Percentiles rank a stretch among this genome's conserved stretches.
Conservation (phyloP, 2,797 vertebrate species). For the Gymnoscopelus braueri region DNA sequence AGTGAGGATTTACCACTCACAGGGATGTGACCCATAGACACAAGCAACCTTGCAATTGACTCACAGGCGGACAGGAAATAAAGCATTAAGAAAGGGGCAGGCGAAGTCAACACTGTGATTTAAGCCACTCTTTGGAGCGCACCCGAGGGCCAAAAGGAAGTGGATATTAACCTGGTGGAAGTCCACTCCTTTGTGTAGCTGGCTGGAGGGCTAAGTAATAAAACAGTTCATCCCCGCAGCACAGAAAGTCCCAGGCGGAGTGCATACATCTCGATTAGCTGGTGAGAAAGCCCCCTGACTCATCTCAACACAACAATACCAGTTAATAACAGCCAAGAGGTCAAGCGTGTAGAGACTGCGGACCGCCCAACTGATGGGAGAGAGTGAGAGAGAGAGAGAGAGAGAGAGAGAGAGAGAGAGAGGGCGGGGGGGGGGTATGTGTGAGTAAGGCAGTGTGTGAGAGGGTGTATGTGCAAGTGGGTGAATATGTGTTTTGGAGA, state of each 20-base stretch:
- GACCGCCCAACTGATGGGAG: slow-evolving; percentile 32
- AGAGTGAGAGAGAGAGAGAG: slow-evolving; percentile 13
- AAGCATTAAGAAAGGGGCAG: slow-evolving; percentile 49
- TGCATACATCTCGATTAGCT: slow-evolving; percentile 73
- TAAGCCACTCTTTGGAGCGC: slow-evolving; percentile 51
- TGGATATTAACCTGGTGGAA: slow-evolving; percentile 75
- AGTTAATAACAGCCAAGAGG: slow-evolving; percentile 58
- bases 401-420: slow-evolving; percentile 21
- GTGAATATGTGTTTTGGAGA: too few species aligned
- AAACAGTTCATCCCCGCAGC: slow-evolving; percentile 69
- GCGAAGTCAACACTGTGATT: slow-evolving; percentile 65
- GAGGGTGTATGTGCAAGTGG: too few species aligned
- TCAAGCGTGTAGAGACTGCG: slow-evolving; percentile 37
- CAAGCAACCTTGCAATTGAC: slow-evolving; percentile 46
- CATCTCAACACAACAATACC: slow-evolving; percentile 73
- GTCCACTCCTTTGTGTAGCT: slow-evolving; percentile 69
- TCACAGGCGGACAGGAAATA: slow-evolving; percentile 49
- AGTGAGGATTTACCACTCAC: slow-evolving; percentile 51
- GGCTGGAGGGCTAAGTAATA: slow-evolving; percentile 71
- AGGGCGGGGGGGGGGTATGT: slow-evolving; percentile 16
- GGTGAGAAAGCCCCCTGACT: slow-evolving; percentile 60
- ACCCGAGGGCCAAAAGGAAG: slow-evolving; percentile 25
- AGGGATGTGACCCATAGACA: slow-evolving; percentile 49
- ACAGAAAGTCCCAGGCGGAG: slow-evolving; percentile 57
- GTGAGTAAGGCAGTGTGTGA: slow-evolving; percentile 26